Evolutionary conservation across 2,113 vertebrate species (phyloP).

Genomic region (Alethe castanea): DNA sequence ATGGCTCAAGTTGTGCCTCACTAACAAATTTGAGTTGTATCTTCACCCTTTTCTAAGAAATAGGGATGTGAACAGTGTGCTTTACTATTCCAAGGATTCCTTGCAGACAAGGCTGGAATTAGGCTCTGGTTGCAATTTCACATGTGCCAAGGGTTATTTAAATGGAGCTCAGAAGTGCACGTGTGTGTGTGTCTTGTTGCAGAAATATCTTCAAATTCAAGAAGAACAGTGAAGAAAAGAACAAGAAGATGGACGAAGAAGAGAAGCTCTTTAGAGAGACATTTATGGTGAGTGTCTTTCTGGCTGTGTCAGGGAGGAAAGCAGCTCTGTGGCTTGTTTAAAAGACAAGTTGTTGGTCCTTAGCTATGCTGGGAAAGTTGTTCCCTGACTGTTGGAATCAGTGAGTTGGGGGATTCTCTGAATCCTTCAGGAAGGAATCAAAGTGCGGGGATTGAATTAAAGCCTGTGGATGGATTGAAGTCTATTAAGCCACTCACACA

Average conservation of each 20-base stretch:
- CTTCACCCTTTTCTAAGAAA: background rate
- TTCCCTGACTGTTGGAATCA: background rate
- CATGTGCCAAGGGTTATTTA: background rate
- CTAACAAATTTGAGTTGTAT: background rate
- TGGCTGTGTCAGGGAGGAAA: background rate
- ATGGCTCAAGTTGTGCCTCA: background rate
- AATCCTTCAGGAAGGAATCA: too few species aligned
- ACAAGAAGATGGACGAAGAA: conserved; percentile 64
- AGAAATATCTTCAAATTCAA: conserved; percentile 66
- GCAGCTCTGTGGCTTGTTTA: background rate
- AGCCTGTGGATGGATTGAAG: too few species aligned
- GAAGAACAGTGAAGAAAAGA: conserved; percentile 57
- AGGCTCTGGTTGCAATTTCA: background rate
- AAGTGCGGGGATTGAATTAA: too few species aligned
- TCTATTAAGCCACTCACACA: too few species aligned
- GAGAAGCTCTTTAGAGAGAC: conserved; percentile 73
- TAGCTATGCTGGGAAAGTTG: background rate
- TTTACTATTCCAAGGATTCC: background rate
- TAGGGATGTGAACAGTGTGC: accelerated
- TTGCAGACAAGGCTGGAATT: background rate
- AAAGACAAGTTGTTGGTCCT: background rate
- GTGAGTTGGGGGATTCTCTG: too few species aligned
- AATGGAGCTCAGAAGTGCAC: background rate
- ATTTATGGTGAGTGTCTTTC: conserved; percentile 65
- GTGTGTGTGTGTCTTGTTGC: background rate